Evolutionary conservation across 1,140 invertebrate genomes (phyloP), one percentile per base, ranked within the genome.

Genomic region (Scaptomyza graminum): DNA sequence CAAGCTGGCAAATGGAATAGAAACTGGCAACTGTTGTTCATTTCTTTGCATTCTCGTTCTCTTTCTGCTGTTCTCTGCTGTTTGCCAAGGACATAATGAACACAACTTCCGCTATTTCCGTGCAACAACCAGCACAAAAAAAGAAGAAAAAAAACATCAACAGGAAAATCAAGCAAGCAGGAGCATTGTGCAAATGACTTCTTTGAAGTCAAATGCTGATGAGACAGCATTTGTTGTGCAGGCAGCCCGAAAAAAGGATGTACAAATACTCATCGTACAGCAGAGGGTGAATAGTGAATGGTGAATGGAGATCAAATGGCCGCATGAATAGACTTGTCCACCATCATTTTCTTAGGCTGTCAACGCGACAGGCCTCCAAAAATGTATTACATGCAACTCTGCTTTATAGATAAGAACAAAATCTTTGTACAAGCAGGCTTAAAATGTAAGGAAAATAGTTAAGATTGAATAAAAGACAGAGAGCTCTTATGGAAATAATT

Each of bases 71-170:
- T 13, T 49, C 0, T 15, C 4, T 41, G 16, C 59, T 74, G 81
- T 88, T 87, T 87, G 82, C 60, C 82, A 78, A 78, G 82, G 75
- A 82, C 82, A 82, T 85, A 85, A 85, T 87, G 78, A 85, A 81
- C 70, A 88, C 74, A 51, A 81, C 81, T 85, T 85, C 81, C 81
- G 81, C 65, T 69, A 60, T 61, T 74, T 74, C 65, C 74, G 74
- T 47, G 55, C 18, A 22, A 22, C 18, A 1, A 22, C 18, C 18
- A 44, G 55, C n/a, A n/a, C n/a, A n/a, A n/a, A n/a, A n/a, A n/a
- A n/a, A n/a, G n/a, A n/a, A 37, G 25, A 34, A 56, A 51, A 60
- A 31, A 31, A 65, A 52, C 44, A 66, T 49, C 54, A 15, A 34
- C 43, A 46, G 34, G 22, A 57, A 18, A 44, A 69, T 22, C 44